Evolutionary conservation across 1,140 invertebrate species (phyloP), one percentile per base, ranked within the genome.

Genomic region (Leptopilina clavipes): DNA sequence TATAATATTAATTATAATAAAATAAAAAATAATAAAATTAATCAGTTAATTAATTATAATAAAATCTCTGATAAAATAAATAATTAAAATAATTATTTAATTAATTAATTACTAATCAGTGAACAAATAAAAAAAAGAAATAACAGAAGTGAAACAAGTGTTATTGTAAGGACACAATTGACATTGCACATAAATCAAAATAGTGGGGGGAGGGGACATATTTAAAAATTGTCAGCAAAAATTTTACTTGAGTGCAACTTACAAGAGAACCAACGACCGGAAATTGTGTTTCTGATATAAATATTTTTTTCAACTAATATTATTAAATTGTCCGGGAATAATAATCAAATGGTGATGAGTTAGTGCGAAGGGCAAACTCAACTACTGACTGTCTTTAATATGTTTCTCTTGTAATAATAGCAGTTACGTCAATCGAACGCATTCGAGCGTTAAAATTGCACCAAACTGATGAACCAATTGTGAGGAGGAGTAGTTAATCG

Each of bases 391-490:
- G 59, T 31, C 59, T 65, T 31, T 31, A 48, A 48, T 48, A 59
- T 65, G 25, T n/a, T 22, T 70, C 74, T 75, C 37, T 40, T 40
- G 74, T 79, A 82, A 80, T 83, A 83, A 84, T 81, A 79, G 79
- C 75, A 44, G 56, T 85, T 83, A 78, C 83, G 80, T 85, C 81
- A 84, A 54, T 75, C 71, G 70, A 40, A 79, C 71, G 76, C 77
- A 72, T 54, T 70, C 54, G 77, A 79, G 76, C 76, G 75, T 77
- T 77, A 81, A 82, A 85, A 85, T 86, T 85, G 81, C 83, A 84
- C 80, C 82, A 81, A 86, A 81, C 43, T 83, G 80, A 78, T 48
- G 79, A 78, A 77, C 45, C 79, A 86, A 86, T 86, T 85, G 82
- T 84, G 52, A 65, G 59, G 31, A 77, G 76, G 52, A 65, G 59